Evolutionary conservation across 2,888 invertebrate genomes (phyloP).

Genomic region (Seladonia tumulorum): DNA sequence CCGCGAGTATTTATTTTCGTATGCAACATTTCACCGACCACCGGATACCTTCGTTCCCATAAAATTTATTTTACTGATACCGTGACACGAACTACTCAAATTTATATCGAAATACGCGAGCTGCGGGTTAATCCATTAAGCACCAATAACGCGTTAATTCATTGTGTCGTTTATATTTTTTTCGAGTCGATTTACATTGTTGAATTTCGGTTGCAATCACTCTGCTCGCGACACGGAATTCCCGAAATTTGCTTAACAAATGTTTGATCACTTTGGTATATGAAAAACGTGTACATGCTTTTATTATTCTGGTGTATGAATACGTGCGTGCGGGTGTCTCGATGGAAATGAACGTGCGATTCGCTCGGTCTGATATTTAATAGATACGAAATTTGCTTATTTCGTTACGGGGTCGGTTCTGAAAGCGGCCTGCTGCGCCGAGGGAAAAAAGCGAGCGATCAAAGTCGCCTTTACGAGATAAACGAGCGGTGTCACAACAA

Average conservation of each 20-base stretch:
- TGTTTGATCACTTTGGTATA: neutral
- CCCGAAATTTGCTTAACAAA: neutral
- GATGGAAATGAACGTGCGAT: neutral
- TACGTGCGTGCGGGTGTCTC: neutral
- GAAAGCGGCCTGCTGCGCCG: neutral
- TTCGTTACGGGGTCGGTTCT: neutral
- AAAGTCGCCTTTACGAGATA: slow-evolving; percentile 1
- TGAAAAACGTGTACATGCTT: neutral
- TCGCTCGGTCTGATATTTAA: neutral
- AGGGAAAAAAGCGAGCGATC: neutral
- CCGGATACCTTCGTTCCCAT: neutral
- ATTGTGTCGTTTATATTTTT: neutral
- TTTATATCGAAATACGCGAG: neutral
- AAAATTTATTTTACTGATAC: neutral
- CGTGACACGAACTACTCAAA: neutral
- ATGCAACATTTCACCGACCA: too few relatives aligned
- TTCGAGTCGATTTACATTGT: neutral
- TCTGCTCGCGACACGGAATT: neutral
- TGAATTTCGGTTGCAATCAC: neutral
- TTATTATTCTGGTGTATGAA: too few relatives aligned
- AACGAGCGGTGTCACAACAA: neutral
- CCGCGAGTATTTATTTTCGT: too few relatives aligned
- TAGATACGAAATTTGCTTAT: neutral
- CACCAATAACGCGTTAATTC: neutral
- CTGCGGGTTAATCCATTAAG: neutral